Evolutionary conservation across 2,888 invertebrate genomes (phyloP).

Genomic region (Amphipoea lucens): DNA sequence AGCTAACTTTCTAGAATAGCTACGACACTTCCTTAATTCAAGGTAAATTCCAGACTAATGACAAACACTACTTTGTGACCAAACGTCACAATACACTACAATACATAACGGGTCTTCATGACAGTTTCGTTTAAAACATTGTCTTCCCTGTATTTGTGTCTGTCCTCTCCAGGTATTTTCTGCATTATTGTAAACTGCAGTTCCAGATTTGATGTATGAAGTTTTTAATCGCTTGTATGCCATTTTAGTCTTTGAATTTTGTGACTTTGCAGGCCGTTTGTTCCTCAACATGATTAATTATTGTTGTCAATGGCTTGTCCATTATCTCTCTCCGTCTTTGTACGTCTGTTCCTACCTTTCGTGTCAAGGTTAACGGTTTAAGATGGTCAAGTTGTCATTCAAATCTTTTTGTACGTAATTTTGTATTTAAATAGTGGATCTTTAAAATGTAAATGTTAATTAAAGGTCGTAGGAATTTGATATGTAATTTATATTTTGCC

Average conservation of each 20-base stretch:
- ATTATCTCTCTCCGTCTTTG: slow-evolving; percentile 2
- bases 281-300: slow-evolving; percentile 38
- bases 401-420: not conserved
- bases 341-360: slow-evolving; percentile 2
- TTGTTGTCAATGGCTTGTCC: slow-evolving; percentile 3
- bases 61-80: not conserved
- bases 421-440: slow-evolving; percentile 9
- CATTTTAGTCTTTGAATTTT: not conserved
- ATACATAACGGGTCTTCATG: slow-evolving; percentile 15
- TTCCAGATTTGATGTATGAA: slow-evolving; percentile 11
- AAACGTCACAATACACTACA: slow-evolving; percentile 7
- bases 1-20: not conserved
- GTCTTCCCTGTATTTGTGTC: not conserved
- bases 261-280: slow-evolving; percentile 1
- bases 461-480: slow-evolving; percentile 26
- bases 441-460: slow-evolving; percentile 20
- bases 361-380: slow-evolving; percentile 43
- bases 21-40: not conserved
- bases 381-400: slow-evolving; percentile 24
- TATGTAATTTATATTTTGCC: slow-evolving; percentile 13
- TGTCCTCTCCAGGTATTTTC: not conserved
- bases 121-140: slow-evolving; percentile 23
- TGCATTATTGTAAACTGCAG: slow-evolving; percentile 11
- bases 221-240: slow-evolving; percentile 5
- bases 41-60: not conserved